Evolutionary conservation across 2,113 vertebrate species (phyloP).

Genomic region (Bombycilla garrulus): DNA sequence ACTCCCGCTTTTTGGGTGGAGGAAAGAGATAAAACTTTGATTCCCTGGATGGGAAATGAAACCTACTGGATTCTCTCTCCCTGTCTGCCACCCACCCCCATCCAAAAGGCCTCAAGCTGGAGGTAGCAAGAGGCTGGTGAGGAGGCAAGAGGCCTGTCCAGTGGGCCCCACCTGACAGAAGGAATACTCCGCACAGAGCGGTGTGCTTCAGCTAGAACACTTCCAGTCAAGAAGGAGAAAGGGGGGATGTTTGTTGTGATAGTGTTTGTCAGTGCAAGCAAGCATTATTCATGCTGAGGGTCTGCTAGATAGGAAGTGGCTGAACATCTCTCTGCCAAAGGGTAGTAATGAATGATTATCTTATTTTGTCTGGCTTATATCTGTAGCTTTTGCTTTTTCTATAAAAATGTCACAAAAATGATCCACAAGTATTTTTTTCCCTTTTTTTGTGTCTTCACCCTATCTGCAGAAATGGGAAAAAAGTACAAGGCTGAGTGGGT

Average conservation of each 20-base stretch:
- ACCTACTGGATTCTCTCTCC: background rate
- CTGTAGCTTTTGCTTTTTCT: background rate
- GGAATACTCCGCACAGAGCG: fast-evolving
- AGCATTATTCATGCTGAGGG: fast-evolving
- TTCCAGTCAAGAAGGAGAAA: background rate
- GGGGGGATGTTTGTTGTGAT: fast-evolving
- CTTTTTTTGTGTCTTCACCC: background rate
- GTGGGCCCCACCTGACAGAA: background rate
- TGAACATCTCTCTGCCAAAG: background rate
- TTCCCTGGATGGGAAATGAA: background rate
- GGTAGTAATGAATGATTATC: background rate
- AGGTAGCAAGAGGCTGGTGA: background rate
- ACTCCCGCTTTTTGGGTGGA: background rate
- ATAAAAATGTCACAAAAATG: background rate
- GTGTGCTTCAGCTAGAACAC: background rate
- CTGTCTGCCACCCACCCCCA: fast-evolving
- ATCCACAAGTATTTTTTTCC: background rate
- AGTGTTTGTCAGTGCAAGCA: background rate
- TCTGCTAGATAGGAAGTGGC: background rate
- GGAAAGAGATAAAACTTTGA: background rate
- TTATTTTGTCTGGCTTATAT: background rate
- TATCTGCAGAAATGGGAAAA: background rate
- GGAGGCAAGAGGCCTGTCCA: fast-evolving
- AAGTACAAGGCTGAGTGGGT: background rate
- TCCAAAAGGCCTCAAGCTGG: background rate